phyloP scores from a whole-genome alignment of 1,140 invertebrate species.

The Intoshia linei region DNA sequence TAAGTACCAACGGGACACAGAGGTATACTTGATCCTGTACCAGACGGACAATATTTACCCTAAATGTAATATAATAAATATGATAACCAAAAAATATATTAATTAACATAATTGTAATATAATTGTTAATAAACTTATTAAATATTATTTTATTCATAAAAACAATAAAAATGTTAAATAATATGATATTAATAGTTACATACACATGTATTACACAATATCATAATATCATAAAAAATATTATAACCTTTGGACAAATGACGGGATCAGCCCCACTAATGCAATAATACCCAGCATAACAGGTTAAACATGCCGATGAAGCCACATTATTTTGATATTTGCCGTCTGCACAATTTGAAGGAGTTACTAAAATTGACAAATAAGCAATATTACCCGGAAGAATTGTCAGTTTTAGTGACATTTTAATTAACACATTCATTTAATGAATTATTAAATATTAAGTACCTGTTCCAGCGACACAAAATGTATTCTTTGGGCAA shows the following conservation, averaged over 20 bases:
- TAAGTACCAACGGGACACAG: constrained; percentile 15
- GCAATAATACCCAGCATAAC: constrained; percentile 15
- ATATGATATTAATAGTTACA: too few species aligned
- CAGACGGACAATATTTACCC: constrained; percentile 16
- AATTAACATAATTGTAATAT: too few species aligned
- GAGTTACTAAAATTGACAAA: constrained; percentile 9
- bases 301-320: constrained; percentile 10
- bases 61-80: too few species aligned
- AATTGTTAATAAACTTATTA: too few species aligned
- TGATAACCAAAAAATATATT: too few species aligned
- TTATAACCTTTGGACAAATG: constrained; percentile 11
- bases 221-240: too few species aligned
- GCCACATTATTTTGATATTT: constrained; percentile 14
- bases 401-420: neutral
- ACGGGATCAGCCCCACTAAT: constrained; percentile 10
- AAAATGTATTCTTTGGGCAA: constrained; percentile 12
- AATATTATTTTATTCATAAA: too few species aligned
- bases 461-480: constrained; percentile 14
- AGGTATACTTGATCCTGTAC: constrained; percentile 11
- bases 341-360: constrained; percentile 11
- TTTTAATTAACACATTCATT: neutral
- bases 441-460: neutral
- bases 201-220: too few species aligned
- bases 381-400: neutral
- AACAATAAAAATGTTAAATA: too few species aligned